Conservation (phyloP, 2,888 invertebrate species). For the Napeogenes inachia region DNA sequence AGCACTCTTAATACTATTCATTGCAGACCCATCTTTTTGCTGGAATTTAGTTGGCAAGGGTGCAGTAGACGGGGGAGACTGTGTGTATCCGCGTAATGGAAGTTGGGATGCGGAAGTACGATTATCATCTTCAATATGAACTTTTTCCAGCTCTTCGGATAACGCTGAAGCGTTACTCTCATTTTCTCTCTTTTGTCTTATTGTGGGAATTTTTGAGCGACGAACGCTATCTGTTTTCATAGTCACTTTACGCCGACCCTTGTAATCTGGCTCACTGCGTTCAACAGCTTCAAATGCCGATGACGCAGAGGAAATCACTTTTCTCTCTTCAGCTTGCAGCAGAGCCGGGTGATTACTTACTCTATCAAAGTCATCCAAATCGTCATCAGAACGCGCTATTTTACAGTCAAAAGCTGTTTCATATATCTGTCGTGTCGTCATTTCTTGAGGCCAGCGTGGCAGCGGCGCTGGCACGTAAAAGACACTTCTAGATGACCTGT, state of each 20-base stretch:
- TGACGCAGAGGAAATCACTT: conserved; percentile 70
- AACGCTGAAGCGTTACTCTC: conserved; percentile 61
- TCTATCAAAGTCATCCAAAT: conserved; percentile 88
- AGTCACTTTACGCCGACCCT: conserved; percentile 77
- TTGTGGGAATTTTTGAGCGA: conserved; percentile 79
- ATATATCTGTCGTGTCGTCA: conserved; percentile 85
- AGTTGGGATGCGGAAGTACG: conserved; percentile 78
- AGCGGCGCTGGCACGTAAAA: conserved; percentile 83
- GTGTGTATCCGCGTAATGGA: conserved; percentile 84
- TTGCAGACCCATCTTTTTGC: conserved; percentile 81
- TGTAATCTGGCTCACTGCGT: conserved; percentile 69
- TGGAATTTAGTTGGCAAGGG: conserved; percentile 89
- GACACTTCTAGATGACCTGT: conserved; percentile 81
- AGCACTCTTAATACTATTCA: conserved; percentile 89
- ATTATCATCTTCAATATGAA: conserved; percentile 79
- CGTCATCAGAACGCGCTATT: conserved; percentile 87
- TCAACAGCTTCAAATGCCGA: conserved; percentile 73
- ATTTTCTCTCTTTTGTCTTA: conserved; percentile 71
- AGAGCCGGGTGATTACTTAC: conserved; percentile 88
- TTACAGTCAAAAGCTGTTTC: conserved; percentile 94
- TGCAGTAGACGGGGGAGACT: conserved; percentile 90
- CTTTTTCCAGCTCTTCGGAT: conserved; percentile 78
- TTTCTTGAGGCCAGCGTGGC: conserved; percentile 80
- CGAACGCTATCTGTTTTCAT: conserved; percentile 75
- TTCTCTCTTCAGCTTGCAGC: conserved; percentile 74